Percentiles rank a stretch among this genome's conserved stretches.
Conservation (phyloP, 2,888 invertebrate species). For the Pollenia amentaria region DNA sequence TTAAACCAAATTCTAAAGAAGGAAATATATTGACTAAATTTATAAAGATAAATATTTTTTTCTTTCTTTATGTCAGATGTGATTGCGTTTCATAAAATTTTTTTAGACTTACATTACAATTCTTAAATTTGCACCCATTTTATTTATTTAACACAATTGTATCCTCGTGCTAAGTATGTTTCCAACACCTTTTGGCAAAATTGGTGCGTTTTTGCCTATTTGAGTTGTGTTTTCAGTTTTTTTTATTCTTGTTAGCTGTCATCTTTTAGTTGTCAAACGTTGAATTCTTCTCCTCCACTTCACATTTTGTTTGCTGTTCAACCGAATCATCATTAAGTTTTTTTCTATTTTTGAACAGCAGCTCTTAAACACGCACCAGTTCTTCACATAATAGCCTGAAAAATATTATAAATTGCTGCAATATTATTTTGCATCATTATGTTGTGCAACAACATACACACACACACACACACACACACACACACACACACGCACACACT, state of each 20-base stretch:
- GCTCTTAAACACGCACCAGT: slow-evolving; percentile 71
- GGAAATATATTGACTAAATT: too few species aligned
- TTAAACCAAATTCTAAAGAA: too few species aligned
- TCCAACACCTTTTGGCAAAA: slow-evolving; percentile 13
- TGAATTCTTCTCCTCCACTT: slow-evolving; percentile 8
- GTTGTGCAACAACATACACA: slow-evolving; percentile 9
- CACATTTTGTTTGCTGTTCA: slow-evolving; percentile 50
- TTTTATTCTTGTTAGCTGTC: not conserved
- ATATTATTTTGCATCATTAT: slow-evolving; percentile 64
- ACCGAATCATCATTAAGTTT: slow-evolving; percentile 45
- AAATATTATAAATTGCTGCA: slow-evolving; percentile 65
- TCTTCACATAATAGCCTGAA: slow-evolving; percentile 70
- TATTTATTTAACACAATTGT: not conserved
- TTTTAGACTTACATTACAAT: not conserved
- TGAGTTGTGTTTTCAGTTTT: not conserved
- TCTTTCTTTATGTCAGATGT: too few species aligned
- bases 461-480: not conserved
- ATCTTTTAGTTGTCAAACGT: not conserved
- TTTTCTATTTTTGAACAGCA: slow-evolving; percentile 49
- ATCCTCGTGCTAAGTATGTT: not conserved
- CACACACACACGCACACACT: too few species aligned
- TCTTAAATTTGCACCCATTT: not conserved
- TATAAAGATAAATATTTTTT: too few species aligned
- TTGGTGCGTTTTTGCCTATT: slow-evolving; percentile 30
- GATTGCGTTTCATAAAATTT: too few species aligned